Conservation (phyloP, 2,797 vertebrate species). For the Micropoecilia bifurca region DNA sequence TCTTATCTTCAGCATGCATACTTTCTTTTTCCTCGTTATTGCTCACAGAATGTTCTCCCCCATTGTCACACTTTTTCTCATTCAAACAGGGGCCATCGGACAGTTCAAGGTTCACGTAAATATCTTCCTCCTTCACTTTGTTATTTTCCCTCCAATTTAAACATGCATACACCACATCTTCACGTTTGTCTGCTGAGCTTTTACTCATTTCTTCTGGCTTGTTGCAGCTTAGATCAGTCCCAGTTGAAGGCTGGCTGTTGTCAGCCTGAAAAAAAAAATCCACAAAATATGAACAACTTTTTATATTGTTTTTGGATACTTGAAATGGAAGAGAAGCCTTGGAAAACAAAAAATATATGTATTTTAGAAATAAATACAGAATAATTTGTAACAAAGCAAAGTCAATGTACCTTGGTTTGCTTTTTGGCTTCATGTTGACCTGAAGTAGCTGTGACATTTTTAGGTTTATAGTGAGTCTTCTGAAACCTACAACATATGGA, state of each 20-base stretch:
- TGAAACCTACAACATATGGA: conserved; percentile 25
- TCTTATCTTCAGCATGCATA: not conserved
- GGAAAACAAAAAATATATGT: not conserved
- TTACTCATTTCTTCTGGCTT: not conserved
- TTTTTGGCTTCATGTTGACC: conserved; percentile 6
- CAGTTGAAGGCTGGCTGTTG: not conserved
- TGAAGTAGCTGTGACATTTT: not conserved
- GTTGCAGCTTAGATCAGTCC: not conserved
- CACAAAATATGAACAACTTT: not conserved
- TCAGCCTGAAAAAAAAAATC: not conserved
- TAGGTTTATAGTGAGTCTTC: not conserved
- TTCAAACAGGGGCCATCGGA: not conserved
- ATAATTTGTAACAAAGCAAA: not conserved
- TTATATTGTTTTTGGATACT: conserved; percentile 14
- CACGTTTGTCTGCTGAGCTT: not conserved
- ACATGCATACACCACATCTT: conserved; percentile 11
- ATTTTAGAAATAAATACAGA: not conserved
- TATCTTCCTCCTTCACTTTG: not conserved
- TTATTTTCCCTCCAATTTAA: conserved; percentile 13
- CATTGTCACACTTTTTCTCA: conserved; percentile 7
- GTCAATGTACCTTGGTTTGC: conserved; percentile 36
- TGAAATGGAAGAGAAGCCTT: conserved; percentile 8
- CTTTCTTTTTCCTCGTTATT: not conserved
- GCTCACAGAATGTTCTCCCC: not conserved
- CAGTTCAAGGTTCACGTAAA: not conserved